A percentile compares a stretch with the other conserved stretches of the same genome.
Conservation (phyloP, 2,797 vertebrate genomes). For the Tokudaia tokunoshimensis region DNA sequence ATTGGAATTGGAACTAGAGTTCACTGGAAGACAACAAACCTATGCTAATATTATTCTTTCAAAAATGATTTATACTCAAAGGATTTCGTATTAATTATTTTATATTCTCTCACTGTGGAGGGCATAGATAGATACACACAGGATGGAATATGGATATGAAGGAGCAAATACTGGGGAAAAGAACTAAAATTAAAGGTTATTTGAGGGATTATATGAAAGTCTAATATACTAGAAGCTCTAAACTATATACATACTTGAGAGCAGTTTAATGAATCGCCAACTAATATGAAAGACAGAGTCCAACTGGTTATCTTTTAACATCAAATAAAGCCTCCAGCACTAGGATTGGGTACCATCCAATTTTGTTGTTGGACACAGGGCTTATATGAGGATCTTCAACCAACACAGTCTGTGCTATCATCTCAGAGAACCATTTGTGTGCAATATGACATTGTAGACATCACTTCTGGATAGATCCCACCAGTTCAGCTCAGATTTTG, state of each 20-base stretch:
- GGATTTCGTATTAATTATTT: background rate
- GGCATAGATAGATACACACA: background rate
- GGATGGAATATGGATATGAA: too few species aligned
- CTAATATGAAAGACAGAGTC: background rate
- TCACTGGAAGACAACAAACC: background rate
- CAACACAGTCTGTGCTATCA: background rate
- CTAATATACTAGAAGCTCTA: background rate
- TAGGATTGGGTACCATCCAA: background rate
- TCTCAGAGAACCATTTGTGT: background rate
- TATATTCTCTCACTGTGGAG: background rate
- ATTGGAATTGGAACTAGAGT: background rate
- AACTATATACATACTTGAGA: background rate
- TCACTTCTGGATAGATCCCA: background rate
- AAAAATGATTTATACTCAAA: background rate
- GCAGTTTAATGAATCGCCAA: background rate
- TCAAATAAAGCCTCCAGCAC: background rate
- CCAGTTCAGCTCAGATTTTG: background rate
- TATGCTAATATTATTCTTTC: background rate
- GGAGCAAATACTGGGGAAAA: background rate
- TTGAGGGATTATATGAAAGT: background rate
- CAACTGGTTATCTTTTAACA: background rate
- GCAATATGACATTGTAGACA: too few species aligned
- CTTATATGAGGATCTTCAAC: background rate
- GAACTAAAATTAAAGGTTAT: background rate
- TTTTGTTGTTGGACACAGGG: background rate